These are phyloP conservation scores for Luperina testacea DNA, from an alignment of 2,888 invertebrate species.

Conservation along the genomic window DNA sequence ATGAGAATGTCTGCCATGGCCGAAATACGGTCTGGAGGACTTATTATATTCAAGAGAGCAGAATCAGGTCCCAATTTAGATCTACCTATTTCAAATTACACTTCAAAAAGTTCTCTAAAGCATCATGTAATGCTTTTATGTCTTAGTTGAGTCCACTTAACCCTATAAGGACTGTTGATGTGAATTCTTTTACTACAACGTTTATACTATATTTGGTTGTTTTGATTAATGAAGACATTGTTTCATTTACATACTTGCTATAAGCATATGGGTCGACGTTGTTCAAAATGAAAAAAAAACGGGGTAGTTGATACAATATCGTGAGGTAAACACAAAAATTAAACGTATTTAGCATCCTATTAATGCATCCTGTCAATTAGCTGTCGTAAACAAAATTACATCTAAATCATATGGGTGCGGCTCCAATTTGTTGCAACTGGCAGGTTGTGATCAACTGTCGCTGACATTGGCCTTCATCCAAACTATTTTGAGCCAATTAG, in stretches of 20 bases:
- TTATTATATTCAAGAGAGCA: not conserved
- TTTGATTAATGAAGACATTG: constrained; percentile 29
- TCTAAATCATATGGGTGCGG: constrained; percentile 69
- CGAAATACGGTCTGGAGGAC: not conserved
- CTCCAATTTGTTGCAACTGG: constrained; percentile 41
- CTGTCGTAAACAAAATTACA: constrained; percentile 56
- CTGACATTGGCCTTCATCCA: constrained; percentile 79
- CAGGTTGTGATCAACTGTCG: constrained; percentile 63
- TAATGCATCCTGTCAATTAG: constrained; percentile 46
- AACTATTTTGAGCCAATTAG: constrained; percentile 73
- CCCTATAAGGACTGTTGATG: not conserved
- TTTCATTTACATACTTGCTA: constrained; percentile 1
- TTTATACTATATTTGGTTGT: constrained; percentile 5
- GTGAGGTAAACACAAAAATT: constrained; percentile 25
- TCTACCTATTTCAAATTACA: not conserved
- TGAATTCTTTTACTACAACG: not conserved
- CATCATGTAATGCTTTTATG: not conserved
- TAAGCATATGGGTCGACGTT: not conserved
- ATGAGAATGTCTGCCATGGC: not conserved
- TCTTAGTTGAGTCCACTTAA: not conserved
- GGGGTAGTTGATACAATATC: constrained; percentile 15
- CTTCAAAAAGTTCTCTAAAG: not conserved
- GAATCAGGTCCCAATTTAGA: not conserved
- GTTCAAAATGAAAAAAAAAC: constrained; percentile 4
- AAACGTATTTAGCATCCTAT: constrained; percentile 22